Conservation (phyloP, 2,888 invertebrate genomes). For the Oscheius sp. region DNA sequence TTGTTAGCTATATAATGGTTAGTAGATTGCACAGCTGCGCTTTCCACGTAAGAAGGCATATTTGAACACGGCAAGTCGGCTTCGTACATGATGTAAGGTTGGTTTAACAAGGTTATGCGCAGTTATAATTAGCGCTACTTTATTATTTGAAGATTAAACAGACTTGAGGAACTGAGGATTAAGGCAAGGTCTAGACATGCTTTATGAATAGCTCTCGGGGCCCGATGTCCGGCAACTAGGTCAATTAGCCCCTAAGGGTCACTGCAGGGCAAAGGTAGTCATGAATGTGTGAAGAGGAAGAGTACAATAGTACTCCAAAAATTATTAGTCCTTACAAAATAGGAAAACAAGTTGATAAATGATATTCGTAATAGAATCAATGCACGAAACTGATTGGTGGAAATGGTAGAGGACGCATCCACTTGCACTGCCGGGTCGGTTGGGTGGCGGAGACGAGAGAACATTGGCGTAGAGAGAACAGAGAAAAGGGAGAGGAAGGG, state of each 20-base stretch:
- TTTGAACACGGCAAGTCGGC: conserved; percentile 6
- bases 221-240: too few relatives aligned
- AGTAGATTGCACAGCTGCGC: conserved; percentile 4
- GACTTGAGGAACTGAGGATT: too few relatives aligned
- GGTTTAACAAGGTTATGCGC: not conserved
- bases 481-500: conserved; percentile 21
- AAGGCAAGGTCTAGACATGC: too few relatives aligned
- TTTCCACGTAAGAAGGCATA: conserved; percentile 4
- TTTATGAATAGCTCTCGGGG: too few relatives aligned
- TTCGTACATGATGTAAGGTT: not conserved
- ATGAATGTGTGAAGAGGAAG: too few relatives aligned
- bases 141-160: too few relatives aligned
- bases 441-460: conserved; percentile 21
- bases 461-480: conserved; percentile 15
- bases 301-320: too few relatives aligned
- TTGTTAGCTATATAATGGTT: not conserved
- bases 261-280: too few relatives aligned
- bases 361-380: conserved; percentile 7
- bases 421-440: conserved; percentile 19
- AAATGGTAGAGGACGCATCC: conserved; percentile 20
- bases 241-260: too few relatives aligned
- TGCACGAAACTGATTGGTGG: conserved; percentile 10
- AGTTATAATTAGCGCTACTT: not conserved
- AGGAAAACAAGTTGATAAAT: too few relatives aligned
- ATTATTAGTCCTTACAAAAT: too few relatives aligned